phyloP scores from a whole-genome alignment of 2,113 vertebrate genomes.

The Pionites leucogaster region DNA sequence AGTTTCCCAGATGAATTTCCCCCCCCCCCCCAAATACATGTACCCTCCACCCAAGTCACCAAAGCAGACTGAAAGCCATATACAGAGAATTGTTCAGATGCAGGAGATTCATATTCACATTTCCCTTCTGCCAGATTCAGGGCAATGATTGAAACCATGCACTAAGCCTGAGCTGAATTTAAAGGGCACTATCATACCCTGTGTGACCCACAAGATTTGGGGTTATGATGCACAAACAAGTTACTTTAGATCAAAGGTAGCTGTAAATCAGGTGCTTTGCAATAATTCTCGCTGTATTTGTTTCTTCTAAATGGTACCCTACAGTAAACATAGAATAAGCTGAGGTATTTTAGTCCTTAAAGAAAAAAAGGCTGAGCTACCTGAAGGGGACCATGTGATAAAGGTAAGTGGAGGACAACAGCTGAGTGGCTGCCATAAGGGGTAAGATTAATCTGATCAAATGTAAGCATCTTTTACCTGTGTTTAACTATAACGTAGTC shows the following conservation, averaged over 20 bases:
- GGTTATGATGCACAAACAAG: background rate
- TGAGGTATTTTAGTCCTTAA: background rate
- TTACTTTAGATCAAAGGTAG: background rate
- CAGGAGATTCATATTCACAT: background rate
- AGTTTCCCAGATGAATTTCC: background rate
- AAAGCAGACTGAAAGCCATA: background rate
- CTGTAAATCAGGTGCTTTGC: background rate
- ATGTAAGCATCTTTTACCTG: background rate
- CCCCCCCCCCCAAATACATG: fast-evolving
- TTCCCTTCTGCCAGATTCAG: background rate
- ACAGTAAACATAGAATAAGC: background rate
- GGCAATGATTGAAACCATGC: background rate
- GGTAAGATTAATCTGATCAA: background rate
- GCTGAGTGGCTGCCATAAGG: background rate
- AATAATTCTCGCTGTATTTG: background rate
- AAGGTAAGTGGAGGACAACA: background rate
- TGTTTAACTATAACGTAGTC: background rate
- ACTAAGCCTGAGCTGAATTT: background rate
- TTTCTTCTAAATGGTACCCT: background rate
- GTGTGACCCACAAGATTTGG: background rate
- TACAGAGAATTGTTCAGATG: background rate
- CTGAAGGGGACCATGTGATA: background rate
- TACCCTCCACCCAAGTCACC: background rate
- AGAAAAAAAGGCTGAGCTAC: background rate
- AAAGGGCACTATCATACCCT: background rate